phyloP scores from a whole-genome alignment of 2,888 invertebrate genomes.

The Chrysina gloriosa region DNA sequence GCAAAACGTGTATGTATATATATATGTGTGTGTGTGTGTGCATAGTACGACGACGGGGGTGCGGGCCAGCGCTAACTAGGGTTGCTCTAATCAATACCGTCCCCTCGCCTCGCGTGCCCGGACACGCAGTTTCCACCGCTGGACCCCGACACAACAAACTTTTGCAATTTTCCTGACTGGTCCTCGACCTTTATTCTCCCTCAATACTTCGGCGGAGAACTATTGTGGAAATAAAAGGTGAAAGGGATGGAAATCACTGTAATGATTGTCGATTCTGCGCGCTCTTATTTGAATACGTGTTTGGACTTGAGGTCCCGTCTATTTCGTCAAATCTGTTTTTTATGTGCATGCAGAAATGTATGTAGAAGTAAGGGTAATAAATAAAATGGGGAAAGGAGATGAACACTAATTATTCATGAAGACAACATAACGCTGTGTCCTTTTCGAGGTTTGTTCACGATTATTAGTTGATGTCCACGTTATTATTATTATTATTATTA shows the following conservation, averaged over 20 bases:
- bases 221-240: slow-evolving; percentile 35
- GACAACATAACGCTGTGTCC: too few species aligned
- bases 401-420: too few species aligned
- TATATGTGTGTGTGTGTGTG: neutral
- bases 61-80: slow-evolving; percentile 63
- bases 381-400: too few species aligned
- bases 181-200: slow-evolving; percentile 43
- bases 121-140: slow-evolving; percentile 59
- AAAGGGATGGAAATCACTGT: slow-evolving; percentile 36
- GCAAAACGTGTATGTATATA: neutral
- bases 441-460: too few species aligned
- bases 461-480: too few species aligned
- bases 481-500: too few species aligned
- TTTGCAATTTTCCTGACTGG: slow-evolving; percentile 43
- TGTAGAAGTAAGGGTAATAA: too few species aligned
- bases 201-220: slow-evolving; percentile 28
- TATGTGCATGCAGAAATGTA: too few species aligned
- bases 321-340: neutral
- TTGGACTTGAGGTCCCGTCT: neutral
- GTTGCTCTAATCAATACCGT: slow-evolving; percentile 66
- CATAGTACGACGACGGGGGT: slow-evolving; percentile 48
- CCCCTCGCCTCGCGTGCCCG: slow-evolving; percentile 53
- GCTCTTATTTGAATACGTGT: slow-evolving; percentile 28
- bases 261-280: slow-evolving; percentile 21
- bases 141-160: slow-evolving; percentile 57